These are phyloP conservation scores for Sialia sialis DNA, from an alignment of 2,113 vertebrate species.

Conservation along the genomic window DNA sequence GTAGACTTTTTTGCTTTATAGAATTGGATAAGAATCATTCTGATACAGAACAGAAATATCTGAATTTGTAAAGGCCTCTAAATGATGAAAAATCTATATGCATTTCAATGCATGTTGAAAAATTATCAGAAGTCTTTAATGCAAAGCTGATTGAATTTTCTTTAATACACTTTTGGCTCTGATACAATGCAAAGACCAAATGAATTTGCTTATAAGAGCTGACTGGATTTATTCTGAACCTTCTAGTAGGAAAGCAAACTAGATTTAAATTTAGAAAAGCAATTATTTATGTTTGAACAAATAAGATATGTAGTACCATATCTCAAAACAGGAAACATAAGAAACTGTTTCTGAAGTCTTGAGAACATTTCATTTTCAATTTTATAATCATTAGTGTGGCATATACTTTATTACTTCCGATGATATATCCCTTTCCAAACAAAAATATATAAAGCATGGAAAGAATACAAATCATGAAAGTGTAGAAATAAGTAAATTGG, in stretches of 20 bases:
- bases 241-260: neutral
- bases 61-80: neutral
- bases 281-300: neutral
- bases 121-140: neutral
- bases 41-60: neutral
- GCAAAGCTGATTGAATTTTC: neutral
- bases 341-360: neutral
- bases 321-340: neutral
- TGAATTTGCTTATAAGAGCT: neutral
- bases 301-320: neutral
- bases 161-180: neutral
- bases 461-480: neutral
- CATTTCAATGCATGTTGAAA: neutral
- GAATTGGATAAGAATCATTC: neutral
- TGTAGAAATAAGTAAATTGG: neutral
- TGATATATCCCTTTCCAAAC: neutral
- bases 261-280: neutral
- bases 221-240: neutral
- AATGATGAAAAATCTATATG: neutral
- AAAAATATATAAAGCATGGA: neutral
- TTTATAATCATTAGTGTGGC: neutral
- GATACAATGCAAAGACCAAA: neutral
- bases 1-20: neutral
- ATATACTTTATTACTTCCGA: neutral
- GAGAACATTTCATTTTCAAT: neutral